Evolutionary conservation across 2,113 vertebrate genomes (phyloP).

Genomic region (Prolemur simus): DNA sequence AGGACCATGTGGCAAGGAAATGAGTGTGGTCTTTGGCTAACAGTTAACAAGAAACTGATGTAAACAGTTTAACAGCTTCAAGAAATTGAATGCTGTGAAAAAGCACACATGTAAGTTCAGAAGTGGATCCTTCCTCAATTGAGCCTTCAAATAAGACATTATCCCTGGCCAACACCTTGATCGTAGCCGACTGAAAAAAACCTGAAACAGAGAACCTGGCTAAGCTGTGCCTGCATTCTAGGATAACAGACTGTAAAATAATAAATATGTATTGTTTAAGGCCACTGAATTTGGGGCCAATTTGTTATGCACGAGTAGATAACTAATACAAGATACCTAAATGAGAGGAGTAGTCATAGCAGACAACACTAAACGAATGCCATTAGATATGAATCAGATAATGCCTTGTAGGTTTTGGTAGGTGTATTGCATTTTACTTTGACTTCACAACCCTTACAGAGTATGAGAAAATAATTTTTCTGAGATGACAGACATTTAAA

Average conservation of each 20-base stretch:
- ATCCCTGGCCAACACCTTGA: background rate
- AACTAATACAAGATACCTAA: background rate
- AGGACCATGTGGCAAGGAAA: no score
- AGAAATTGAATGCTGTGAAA: background rate
- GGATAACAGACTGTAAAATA: background rate
- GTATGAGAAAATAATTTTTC: background rate
- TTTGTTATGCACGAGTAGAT: background rate
- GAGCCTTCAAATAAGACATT: background rate
- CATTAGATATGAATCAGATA: background rate
- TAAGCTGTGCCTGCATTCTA: background rate
- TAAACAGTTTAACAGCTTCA: background rate
- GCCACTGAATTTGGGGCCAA: background rate
- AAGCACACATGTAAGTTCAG: background rate
- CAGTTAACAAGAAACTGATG: background rate
- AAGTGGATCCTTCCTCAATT: background rate
- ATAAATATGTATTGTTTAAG: background rate
- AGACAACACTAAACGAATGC: background rate
- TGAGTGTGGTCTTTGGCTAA: background rate
- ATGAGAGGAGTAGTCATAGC: background rate
- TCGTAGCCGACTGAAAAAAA: background rate
- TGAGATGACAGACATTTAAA: background rate
- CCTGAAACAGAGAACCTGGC: background rate
- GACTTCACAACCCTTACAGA: background rate
- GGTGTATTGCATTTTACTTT: background rate
- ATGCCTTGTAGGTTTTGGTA: background rate